Evolutionary conservation across 2,888 invertebrate species (phyloP).

Genomic region (Lasioglossum malachurum): DNA sequence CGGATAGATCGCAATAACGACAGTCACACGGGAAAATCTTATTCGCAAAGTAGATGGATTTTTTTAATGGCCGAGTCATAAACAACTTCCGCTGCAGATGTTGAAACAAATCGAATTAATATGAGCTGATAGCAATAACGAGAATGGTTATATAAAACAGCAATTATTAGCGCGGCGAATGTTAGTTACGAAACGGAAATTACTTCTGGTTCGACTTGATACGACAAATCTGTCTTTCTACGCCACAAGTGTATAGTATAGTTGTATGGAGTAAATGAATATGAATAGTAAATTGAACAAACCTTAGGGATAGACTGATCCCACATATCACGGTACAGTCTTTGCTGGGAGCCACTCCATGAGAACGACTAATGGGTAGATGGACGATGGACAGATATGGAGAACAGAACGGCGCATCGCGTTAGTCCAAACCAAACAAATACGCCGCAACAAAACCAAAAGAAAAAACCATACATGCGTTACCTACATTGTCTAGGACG

Average conservation of each 20-base stretch:
- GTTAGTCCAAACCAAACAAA: slow-evolving; percentile 81
- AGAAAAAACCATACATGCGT: slow-evolving; percentile 78
- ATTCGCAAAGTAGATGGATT: neutral
- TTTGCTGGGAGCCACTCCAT: slow-evolving; percentile 93
- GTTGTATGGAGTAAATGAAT: slow-evolving; percentile 58
- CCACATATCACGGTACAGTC: slow-evolving; percentile 89
- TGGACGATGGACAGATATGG: slow-evolving; percentile 86
- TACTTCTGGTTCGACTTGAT: neutral
- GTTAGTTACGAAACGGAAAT: neutral
- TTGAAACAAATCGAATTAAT: neutral
- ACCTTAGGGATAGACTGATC: slow-evolving; percentile 86
- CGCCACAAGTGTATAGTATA: slow-evolving; percentile 32
- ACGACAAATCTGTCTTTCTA: neutral
- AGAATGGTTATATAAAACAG: neutral
- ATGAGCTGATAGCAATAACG: neutral
- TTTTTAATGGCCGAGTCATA: neutral
- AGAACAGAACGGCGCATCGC: slow-evolving; percentile 73
- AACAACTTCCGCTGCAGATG: neutral
- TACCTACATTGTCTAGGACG: slow-evolving; percentile 70
- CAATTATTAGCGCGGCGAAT: neutral
- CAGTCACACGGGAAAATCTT: neutral
- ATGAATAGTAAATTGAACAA: slow-evolving; percentile 79
- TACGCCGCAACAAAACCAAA: slow-evolving; percentile 78
- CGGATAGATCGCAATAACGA: neutral
- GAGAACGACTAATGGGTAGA: slow-evolving; percentile 90